Evolutionary conservation across 1,140 invertebrate species (phyloP), one percentile per base, ranked within the genome.

Genomic region (Meloidogyne chitwoodi): DNA sequence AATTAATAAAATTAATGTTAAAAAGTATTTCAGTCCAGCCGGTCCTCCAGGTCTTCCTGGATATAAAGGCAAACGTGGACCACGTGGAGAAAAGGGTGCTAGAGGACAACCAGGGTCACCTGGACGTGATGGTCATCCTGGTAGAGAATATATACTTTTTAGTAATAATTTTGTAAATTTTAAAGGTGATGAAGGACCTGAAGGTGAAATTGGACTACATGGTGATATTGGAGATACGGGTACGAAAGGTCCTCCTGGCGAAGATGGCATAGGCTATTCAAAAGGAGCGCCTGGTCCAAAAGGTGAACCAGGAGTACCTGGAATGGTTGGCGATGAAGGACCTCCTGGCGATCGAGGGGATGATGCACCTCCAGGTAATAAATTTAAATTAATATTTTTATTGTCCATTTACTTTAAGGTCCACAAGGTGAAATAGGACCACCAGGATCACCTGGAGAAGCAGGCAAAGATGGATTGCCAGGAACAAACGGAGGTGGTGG

Each of bases 281-380:
- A 79, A 75, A 34, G 79, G 79, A 27, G 26, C 74, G 19, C 79
- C 79, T n/a, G 79, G 79, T 22, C 74, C 79, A 27, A 80, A 80
- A 63, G 79, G 79, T 11, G 79, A 80, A 38, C 24, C 72, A 26
- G 79, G 79, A 22, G 31, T 64, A 22, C 61, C 80, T 24, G 79
- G 79, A 19, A 27, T 38, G 14, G 48, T 29, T 26, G 79, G 79
- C 27, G 79, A 80, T 19, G 79, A 80, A 74, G 79, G 79, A 31
- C 68, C 34, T 6, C 79, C 79, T 16, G 79, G 79, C 29, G 79
- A 80, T 24, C 76, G 79, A 12, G 79, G 79, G 14, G 79, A 80
- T 70, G 79, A 80, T 76, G 70, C 79, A 4, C 61, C 79, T 12
- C 79, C 78, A 11, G 76, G 76, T 80, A 34, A 24, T 26, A 24